Conservation (phyloP, 2,797 vertebrate genomes). For the Lacerta bilineata region DNA sequence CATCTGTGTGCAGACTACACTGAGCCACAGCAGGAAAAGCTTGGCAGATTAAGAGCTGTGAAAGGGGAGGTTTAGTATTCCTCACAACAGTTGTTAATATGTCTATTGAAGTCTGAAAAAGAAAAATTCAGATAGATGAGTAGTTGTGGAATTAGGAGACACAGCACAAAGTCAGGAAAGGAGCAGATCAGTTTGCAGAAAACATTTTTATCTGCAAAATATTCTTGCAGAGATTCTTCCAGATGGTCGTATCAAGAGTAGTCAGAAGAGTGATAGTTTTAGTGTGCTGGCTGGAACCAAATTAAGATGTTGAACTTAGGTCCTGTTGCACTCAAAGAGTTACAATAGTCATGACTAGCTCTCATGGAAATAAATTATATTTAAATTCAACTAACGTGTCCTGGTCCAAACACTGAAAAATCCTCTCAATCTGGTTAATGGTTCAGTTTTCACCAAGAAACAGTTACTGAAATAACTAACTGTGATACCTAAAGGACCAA, state of each 20-base stretch:
- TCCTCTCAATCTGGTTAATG: not conserved
- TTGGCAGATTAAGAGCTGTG: conserved; percentile 96
- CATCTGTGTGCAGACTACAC: conserved; percentile 95
- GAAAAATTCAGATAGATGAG: conserved; percentile 2
- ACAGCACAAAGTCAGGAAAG: not conserved
- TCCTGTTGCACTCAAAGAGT: not conserved
- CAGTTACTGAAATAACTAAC: not conserved
- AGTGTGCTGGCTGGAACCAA: not conserved
- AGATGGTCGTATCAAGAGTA: not conserved
- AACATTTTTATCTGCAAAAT: not conserved
- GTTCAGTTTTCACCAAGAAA: not conserved
- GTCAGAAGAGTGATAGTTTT: not conserved
- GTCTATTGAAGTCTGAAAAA: conserved; percentile 93
- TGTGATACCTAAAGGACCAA: not conserved
- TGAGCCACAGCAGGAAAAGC: conserved; percentile 97
- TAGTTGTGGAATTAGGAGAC: not conserved
- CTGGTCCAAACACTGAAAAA: not conserved
- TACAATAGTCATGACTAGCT: not conserved
- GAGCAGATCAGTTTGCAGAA: not conserved
- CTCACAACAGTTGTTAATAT: conserved; percentile 97
- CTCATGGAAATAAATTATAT: not conserved
- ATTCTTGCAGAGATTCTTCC: not conserved
- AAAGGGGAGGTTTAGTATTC: conserved; percentile 94
- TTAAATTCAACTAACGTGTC: not conserved
- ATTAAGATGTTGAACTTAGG: not conserved